phyloP scores from a whole-genome alignment of 2,113 vertebrate genomes.

The Antennarius striatus region DNA sequence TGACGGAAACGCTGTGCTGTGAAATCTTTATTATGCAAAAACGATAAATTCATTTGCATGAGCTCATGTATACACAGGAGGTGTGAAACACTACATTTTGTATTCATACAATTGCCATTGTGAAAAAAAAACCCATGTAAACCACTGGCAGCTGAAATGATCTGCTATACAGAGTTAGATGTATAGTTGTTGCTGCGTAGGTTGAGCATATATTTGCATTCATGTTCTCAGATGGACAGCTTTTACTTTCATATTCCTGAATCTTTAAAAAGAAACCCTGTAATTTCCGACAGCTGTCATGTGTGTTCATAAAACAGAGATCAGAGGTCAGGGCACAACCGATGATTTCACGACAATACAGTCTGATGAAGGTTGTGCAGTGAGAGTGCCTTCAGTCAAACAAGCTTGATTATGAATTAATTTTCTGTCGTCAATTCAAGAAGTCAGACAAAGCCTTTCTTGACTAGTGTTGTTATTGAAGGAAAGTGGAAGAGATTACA shows the following conservation, averaged over 20 bases:
- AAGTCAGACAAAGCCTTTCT: conserved; percentile 43
- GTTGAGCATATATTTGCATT: conserved; percentile 32
- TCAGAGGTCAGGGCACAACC: conserved; percentile 71
- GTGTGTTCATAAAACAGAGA: conserved; percentile 56
- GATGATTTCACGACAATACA: conserved; percentile 77
- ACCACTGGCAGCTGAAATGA: conserved; percentile 29
- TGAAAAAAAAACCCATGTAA: conserved; percentile 10
- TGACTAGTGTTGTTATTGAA: conserved; percentile 45
- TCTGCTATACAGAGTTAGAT: conserved; percentile 19
- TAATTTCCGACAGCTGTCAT: conserved; percentile 61
- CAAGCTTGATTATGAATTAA: conserved; percentile 69
- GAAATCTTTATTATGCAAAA: conserved; percentile 63
- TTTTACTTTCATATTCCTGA: conserved; percentile 40
- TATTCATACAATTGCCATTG: conserved; percentile 17
- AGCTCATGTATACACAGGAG: conserved; percentile 33
- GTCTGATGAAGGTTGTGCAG: conserved; percentile 70
- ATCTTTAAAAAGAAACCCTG: conserved; percentile 44
- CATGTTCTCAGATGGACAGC: conserved; percentile 43
- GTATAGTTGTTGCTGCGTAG: conserved; percentile 2
- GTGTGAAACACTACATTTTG: conserved; percentile 16
- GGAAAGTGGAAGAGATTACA: conserved; percentile 32
- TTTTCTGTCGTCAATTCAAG: conserved; percentile 62
- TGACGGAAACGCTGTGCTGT: conserved; percentile 64
- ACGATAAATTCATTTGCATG: conserved; percentile 58
- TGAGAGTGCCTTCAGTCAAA: conserved; percentile 52